Base-by-base conservation (phyloP, 2,888 invertebrate genomes). In the Drosophila mayaguana region DNA sequence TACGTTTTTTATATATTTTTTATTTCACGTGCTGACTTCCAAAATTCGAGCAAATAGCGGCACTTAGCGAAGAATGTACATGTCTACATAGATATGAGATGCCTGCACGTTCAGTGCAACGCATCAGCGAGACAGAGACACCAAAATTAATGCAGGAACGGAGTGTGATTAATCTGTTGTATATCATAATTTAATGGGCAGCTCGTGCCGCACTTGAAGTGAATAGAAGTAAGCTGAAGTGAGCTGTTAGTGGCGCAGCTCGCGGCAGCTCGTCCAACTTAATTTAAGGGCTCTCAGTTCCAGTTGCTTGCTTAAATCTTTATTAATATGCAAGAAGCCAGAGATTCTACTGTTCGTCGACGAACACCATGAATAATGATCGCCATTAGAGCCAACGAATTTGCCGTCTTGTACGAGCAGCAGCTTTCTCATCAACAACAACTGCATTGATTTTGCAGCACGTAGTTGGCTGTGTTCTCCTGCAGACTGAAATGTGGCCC, bases 361-460 rank as follows among this genome's bases (percentile, higher is more conserved):
- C 53, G 56, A 53, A 22, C 28, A 59, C 28, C 48, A 64, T 84
- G 84, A 86, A 78, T 87, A 81, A 86, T 89, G 40, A 53, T 59
- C 60, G 28, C 63, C 82, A 86, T 86, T 87, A 84, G 62, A 51
- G 60, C 38, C 77, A 73, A 75, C 71, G 80, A 88, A 83, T 83
- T 83, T 85, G 61, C 69, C 64, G 56, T 74, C 68, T 71, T 87
- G 72, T 74, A 48, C 8, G 43, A 25, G 9, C 42, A 20, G 14
- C 43, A 32, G 32, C 32, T 11, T 32, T 32, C 12, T 12, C 36
- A 4, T 14, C 36, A 36, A 36, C 36, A 36, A n/a, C 60, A 77
- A 88, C 56, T 84, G 86, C 83, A 84, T 88, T 84, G 88, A 84
- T 84, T 85, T 84, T 70, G 70, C 72, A 77, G 80, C 79, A 68